phyloP scores from a whole-genome alignment of 2,888 invertebrate species.

The Pyralis farinalis region DNA sequence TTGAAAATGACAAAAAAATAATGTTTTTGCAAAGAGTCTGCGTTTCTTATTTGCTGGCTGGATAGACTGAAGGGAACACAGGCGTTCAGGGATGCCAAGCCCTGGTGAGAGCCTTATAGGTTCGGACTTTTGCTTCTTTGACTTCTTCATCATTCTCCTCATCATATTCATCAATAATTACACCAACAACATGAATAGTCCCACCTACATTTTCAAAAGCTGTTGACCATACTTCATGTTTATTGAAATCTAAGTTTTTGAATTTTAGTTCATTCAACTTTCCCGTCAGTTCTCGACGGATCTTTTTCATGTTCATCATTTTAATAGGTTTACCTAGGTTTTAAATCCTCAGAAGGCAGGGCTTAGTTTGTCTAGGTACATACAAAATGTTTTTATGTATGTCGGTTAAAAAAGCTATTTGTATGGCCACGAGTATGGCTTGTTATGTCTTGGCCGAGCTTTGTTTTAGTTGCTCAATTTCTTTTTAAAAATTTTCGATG shows the following conservation, averaged over 20 bases:
- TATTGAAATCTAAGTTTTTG: conserved; percentile 20
- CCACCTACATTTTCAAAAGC: conserved; percentile 32
- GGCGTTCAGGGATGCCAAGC: conserved; percentile 80
- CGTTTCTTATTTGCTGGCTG: conserved; percentile 80
- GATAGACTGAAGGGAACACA: conserved; percentile 79
- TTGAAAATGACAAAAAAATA: conserved; percentile 57
- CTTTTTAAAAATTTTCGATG: conserved; percentile 34
- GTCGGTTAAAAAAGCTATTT: conserved; percentile 49
- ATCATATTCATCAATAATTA: conserved; percentile 40
- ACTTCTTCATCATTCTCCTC: conserved; percentile 46
- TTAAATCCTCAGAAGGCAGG: conserved; percentile 75
- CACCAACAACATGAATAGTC: conserved; percentile 34
- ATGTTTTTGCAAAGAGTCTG: conserved; percentile 77
- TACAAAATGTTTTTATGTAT: conserved; percentile 29
- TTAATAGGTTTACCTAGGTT: conserved; percentile 26
- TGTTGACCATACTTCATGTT: conserved; percentile 23
- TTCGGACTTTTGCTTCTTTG: conserved; percentile 77
- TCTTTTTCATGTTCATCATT: conserved; percentile 14
- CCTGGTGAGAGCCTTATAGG: conserved; percentile 81
- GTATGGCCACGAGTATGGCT: conserved; percentile 66
- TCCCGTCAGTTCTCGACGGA: conserved; percentile 13
- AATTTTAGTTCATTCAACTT: conserved; percentile 21
- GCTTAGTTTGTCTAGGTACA: conserved; percentile 53
- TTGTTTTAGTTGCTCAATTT: conserved; percentile 59
- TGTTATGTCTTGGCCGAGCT: conserved; percentile 75